Evolutionary conservation across 2,888 invertebrate genomes (phyloP), one percentile per base, ranked within the genome.

Genomic region (Xylota sylvarum): DNA sequence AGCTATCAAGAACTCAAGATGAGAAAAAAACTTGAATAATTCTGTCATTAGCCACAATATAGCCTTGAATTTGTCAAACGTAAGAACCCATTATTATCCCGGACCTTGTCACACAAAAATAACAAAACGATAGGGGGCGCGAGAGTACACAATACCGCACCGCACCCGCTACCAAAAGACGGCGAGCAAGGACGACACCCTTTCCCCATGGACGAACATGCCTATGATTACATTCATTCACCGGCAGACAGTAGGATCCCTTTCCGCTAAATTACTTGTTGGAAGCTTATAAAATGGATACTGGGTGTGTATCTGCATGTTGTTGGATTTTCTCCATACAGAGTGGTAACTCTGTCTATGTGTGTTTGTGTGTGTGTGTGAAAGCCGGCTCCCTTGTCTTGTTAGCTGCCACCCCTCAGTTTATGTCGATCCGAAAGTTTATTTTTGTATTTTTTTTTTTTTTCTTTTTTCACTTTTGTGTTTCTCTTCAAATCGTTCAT

Each of bases 181-280:
- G n/a, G 14, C 14, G 48, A 69, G 60, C 76, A 76, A 82, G 64
- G 64, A 82, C 48, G 69, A 56, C 62, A 76, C 62, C 69, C 76
- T 62, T 74, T 55, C 69, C 3, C 60, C 5, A 19, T 52, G 35
- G 12, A 43, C 43, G 55, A 58, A 69, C 76, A 82, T 64, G 69
- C 55, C 69, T 62, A 76, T 82, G 76, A 81, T 76, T 76, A 64
- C 81, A 82, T 82, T 76, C 81, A 82, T 82, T 48, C 48, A 82
- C 62, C 62, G 64, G 48, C 76, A 82, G 76, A 82, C 82, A 76
- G 56, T 70, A 76, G 70, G 32, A 40, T 50, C 82, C 76, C 82
- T 64, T 76, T 64, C 76, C 64, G 35, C 48, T 64, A 58, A 76
- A 70, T 64, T 70, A 82, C 64, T 82, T 82, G 82, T 70, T 76